Base-by-base conservation (phyloP, 2,888 invertebrate species). In the Atethmia centrago region DNA sequence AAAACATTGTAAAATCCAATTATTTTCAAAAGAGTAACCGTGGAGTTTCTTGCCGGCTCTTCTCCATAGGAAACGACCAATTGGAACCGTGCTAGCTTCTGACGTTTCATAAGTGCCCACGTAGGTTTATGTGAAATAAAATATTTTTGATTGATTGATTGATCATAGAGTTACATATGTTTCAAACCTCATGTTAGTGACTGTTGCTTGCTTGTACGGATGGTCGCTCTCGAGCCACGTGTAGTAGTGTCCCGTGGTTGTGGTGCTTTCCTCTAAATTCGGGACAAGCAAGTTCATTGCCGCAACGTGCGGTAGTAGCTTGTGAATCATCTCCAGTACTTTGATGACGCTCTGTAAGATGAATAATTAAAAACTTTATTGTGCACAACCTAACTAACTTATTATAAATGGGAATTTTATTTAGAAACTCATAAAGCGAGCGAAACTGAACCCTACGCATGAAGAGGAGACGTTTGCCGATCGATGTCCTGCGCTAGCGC, bases 191-290 rank as follows among this genome's bases (percentile, higher is more conserved):
- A 98, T 98, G 91, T 98, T 98, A 56, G 98, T 97, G 49, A 99
- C 98, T 28, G 98, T 97, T 1, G 99, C 98, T 56, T 98, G 98
- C 93, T 98, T 98, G 94, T 99, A 99, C 0, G 99, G 99, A 96
- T 99, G 99, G 56, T 99, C 99, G 92, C 99, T 99, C 95, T 99
- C 99, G 1, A 99, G 97, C 97, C 98, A 98, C 8, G 99, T 98
- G 92, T 98, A 99, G 94, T 98, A 98, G 89, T 98, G 97, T 77
- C 98, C 98, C 2, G 98, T 98, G 42, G 98, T 98, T 66, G 93
- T 91, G 25, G 90, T 88, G 31, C 89, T 81, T 49, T 92, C 94
- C 71, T 96, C 93, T 1, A 87, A 76, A 12, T 77, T 86, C 0
- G 95, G 94, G 40, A 94, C 88, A 45, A 98, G 92, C 74, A 98